Evolutionary conservation across 1,140 invertebrate genomes (phyloP), one percentile per base, ranked within the genome.

Genomic region (Drosophila elegans): DNA sequence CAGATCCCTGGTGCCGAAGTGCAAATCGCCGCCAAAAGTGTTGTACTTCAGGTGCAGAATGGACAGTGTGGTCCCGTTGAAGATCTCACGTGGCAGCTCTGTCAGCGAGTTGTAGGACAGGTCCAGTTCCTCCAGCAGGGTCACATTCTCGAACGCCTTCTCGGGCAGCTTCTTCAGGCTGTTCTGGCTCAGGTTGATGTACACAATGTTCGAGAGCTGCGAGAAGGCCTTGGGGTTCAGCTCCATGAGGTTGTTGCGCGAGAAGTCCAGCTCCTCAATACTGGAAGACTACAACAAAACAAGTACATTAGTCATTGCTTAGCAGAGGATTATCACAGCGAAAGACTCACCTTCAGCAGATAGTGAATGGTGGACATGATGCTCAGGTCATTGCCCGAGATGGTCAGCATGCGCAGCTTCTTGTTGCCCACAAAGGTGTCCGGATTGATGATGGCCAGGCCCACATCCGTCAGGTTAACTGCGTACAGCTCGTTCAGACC

Each of bases 391-490:
- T 96, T 96, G 34, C 94, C 94, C 7, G 95, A 94, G 21, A 96
- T 94, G n/a, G 94, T 94, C 1, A 96, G 84, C 32, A 95, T 91
- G 38, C 94, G 93, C 9, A 96, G 84, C 72, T 95, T 94, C 41
- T 93, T 94, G 75, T 95, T 95, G 52, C 93, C 94, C 3, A 93
- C 93, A 90, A 96, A 96, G 1, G 95, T 95, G 64, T 96, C 94
- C 0, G 95, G 94, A 74, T 95, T 94, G 25, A 96, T 92, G 27
- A 93, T 93, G 32, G 94, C 93, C 13, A 96, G 91, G 45, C 93
- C 94, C 52, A 95, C 95, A 73, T 94, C 94, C 0, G 95, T 95
- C 34, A 96, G 91, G 75, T 96, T 96, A 0, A 96, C 93, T 3
- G 95, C 93, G 59, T 94, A 95, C 1, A 96, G 92, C 52, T 95